Percentiles rank a stretch among this genome's conserved stretches.
Evolutionary conservation across 2,797 vertebrate genomes (phyloP).

Genomic region (Gorsachius magnificus): DNA sequence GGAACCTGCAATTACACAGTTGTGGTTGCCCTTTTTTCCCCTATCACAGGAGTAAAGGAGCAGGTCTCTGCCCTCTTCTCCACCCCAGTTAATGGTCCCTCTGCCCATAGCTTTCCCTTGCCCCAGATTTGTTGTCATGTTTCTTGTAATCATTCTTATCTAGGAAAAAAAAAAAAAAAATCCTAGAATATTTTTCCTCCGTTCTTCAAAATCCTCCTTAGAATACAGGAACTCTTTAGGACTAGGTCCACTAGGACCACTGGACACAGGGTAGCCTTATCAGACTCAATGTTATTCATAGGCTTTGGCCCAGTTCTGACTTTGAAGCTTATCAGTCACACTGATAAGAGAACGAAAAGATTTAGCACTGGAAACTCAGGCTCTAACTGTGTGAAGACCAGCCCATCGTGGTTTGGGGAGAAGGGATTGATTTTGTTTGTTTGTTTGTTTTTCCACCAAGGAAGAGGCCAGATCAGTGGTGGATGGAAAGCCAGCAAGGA

Average conservation of each 20-base stretch:
- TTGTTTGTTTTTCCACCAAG: background rate
- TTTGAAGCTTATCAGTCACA: background rate
- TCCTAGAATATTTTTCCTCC: background rate
- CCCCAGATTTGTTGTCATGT: background rate
- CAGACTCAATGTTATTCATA: background rate
- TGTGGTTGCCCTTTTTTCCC: background rate
- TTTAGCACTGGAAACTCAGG: background rate
- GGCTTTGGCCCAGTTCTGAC: background rate
- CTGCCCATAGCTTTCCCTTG: background rate
- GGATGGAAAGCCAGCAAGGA: background rate
- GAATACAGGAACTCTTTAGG: background rate
- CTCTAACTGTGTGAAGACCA: background rate
- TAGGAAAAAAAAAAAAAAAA: accelerated
- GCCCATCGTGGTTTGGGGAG: background rate
- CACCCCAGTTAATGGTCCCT: background rate
- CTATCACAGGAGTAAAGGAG: background rate
- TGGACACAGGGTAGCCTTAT: background rate
- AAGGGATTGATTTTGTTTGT: background rate
- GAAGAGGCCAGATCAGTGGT: background rate
- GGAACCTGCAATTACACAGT: background rate
- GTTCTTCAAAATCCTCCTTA: background rate
- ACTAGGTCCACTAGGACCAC: background rate
- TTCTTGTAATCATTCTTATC: background rate
- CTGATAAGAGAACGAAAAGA: background rate
- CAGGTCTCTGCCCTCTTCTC: background rate